Percentiles rank a stretch among this genome's conserved stretches.
Conservation (phyloP, 2,888 invertebrate species). For the Ormyrus nitidulus region DNA sequence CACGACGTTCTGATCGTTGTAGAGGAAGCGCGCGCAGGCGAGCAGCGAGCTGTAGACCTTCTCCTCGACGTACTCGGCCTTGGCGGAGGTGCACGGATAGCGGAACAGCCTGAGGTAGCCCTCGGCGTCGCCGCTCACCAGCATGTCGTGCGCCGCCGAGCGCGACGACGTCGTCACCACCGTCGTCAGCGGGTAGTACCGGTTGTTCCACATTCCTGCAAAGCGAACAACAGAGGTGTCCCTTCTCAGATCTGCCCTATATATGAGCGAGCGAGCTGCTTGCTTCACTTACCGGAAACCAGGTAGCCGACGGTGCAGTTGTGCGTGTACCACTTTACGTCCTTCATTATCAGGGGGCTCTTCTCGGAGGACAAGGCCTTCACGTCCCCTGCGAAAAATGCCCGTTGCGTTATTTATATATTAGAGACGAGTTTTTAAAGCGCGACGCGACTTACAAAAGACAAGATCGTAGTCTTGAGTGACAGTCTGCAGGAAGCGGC, state of each 20-base stretch:
- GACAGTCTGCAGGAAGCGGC: slow-evolving; percentile 90
- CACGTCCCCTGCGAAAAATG: slow-evolving; percentile 84
- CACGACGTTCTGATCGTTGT: slow-evolving; percentile 90
- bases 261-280: no score
- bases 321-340: slow-evolving; percentile 92
- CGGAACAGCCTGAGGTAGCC: slow-evolving; percentile 91
- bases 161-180: slow-evolving; percentile 88
- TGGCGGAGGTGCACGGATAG: slow-evolving; percentile 90
- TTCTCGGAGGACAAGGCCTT: slow-evolving; percentile 91
- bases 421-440: background rate
- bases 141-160: slow-evolving; percentile 88
- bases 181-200: slow-evolving; percentile 91
- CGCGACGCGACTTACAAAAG: slow-evolving; percentile 84
- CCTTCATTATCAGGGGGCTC: slow-evolving; percentile 92
- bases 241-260: background rate
- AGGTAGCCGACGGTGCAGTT: slow-evolving; percentile 92
- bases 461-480: slow-evolving; percentile 92
- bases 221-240: background rate
- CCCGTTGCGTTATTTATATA: background rate
- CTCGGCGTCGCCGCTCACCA: slow-evolving; percentile 92
- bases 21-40: slow-evolving; percentile 87
- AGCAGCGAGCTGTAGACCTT: slow-evolving; percentile 92
- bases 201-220: slow-evolving; percentile 91
- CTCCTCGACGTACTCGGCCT: slow-evolving; percentile 91
- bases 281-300: slow-evolving; percentile 82